phyloP scores from a whole-genome alignment of 2,113 vertebrate species.

The Etheostoma cragini region DNA sequence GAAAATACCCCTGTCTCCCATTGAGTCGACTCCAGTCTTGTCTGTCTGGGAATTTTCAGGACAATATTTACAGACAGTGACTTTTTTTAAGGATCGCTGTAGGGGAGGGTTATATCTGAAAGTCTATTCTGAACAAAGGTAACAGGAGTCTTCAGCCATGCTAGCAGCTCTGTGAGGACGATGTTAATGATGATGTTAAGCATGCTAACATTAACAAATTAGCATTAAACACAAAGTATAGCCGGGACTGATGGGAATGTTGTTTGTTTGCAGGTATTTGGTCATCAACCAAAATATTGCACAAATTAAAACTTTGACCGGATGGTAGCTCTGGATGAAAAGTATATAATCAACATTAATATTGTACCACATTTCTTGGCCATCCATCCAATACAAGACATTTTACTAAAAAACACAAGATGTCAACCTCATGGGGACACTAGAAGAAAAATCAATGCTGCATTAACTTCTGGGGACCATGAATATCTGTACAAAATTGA shows the following conservation, averaged over 20 bases:
- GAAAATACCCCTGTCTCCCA: slow-evolving; percentile 68
- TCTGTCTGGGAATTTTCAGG: slow-evolving; percentile 70
- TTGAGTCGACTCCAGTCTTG: slow-evolving; percentile 48
- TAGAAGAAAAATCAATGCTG: background rate
- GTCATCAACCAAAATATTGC: no score
- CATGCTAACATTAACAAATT: background rate
- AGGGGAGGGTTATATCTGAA: slow-evolving; percentile 1
- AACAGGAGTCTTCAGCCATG: background rate
- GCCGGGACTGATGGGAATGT: no score
- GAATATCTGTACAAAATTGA: background rate
- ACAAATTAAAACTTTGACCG: no score
- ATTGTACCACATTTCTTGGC: no score
- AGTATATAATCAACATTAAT: no score
- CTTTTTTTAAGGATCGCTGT: slow-evolving; percentile 13
- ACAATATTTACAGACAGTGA: slow-evolving; percentile 69
- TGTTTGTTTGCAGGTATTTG: no score
- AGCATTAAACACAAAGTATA: no score
- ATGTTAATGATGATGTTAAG: background rate
- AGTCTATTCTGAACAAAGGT: slow-evolving; percentile 10
- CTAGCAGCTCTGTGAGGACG: background rate
- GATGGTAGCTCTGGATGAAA: no score
- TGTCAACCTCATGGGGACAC: background rate
- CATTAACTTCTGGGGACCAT: background rate
- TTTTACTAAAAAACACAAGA: background rate
- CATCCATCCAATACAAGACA: no score